Evolutionary conservation across 2,888 invertebrate species (phyloP), one percentile per base, ranked within the genome.

Genomic region (Hanleya hanleyi): DNA sequence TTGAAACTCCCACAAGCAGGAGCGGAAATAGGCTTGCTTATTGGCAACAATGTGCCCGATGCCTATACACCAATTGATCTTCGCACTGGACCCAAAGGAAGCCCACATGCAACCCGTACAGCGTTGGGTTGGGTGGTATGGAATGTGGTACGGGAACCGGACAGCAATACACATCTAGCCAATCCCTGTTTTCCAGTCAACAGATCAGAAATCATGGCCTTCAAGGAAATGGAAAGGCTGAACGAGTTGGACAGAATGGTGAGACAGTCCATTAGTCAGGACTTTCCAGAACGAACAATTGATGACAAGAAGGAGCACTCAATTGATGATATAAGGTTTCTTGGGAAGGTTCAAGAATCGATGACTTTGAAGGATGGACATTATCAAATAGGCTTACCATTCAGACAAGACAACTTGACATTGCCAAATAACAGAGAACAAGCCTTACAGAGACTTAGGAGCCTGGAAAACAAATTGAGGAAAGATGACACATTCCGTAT

Each of bases 281-380:
- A 77, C 37, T 77, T 77, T 67, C 72, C 75, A 2, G 75, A 77
- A 47, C 36, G 70, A 4, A n/a, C 29, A 15, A 67, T 70, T 37
- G 66, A 77, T 33, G 73, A 77, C 36, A 72, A 70, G 50, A 51
- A 26, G 36, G 70, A 75, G 41, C 33, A 26, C 18, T 77, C 75
- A 1, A 57, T 37, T 26, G 68, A 77, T 47, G 77, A 77, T 32
- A 75, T 67, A 29, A 47, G 22, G 5, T 75, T 75, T 50, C 15
- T 69, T 6, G 41, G 66, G 7, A 61, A 72, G 38, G 72, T 75
- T 7, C 7, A 47, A 6, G 35, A 69, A 7, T 72, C 71, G 22
- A 41, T 72, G 12, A 37, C 2, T 22, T 47, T 76, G 9, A 35
- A 66, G 22, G 69, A 75, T 69, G 72, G 72, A 5, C 69, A 69